phyloP scores from a whole-genome alignment of 2,113 vertebrate species.

The Ranitomeya variabilis region DNA sequence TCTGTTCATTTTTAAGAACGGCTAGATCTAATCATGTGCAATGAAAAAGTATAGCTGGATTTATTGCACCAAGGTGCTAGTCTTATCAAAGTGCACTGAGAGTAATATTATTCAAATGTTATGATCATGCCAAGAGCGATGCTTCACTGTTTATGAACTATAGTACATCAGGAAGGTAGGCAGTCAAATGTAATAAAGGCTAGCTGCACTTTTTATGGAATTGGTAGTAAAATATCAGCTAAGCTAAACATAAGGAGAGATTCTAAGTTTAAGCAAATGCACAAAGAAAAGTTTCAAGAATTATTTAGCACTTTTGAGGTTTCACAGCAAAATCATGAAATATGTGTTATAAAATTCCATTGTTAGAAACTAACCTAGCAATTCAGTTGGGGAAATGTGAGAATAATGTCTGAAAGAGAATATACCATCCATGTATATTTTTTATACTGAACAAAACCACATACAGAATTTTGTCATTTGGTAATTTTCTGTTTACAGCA shows the following conservation, averaged over 20 bases:
- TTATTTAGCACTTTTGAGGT: too few relatives aligned
- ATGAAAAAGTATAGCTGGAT: neutral
- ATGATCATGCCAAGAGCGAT: neutral
- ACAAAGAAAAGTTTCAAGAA: neutral
- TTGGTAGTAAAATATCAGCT: neutral
- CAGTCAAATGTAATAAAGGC: conserved; percentile 18
- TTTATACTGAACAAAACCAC: too few relatives aligned
- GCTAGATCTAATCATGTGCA: neutral
- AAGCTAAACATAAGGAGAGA: neutral
- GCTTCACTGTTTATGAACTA: neutral
- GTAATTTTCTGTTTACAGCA: too few relatives aligned
- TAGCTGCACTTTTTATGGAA: neutral
- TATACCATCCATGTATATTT: too few relatives aligned
- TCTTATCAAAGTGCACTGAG: neutral
- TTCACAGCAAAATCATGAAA: too few relatives aligned
- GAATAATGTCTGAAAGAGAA: too few relatives aligned
- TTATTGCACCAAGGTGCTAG: neutral
- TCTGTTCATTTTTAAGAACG: neutral
- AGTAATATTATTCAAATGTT: conserved; percentile 15
- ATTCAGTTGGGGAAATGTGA: neutral
- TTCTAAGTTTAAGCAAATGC: neutral
- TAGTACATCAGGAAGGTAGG: neutral
- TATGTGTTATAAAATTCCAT: neutral
- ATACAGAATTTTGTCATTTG: too few relatives aligned
- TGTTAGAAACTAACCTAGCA: neutral